Conservation (phyloP, 1,140 invertebrate species). For the Drosophila tsacasi region DNA sequence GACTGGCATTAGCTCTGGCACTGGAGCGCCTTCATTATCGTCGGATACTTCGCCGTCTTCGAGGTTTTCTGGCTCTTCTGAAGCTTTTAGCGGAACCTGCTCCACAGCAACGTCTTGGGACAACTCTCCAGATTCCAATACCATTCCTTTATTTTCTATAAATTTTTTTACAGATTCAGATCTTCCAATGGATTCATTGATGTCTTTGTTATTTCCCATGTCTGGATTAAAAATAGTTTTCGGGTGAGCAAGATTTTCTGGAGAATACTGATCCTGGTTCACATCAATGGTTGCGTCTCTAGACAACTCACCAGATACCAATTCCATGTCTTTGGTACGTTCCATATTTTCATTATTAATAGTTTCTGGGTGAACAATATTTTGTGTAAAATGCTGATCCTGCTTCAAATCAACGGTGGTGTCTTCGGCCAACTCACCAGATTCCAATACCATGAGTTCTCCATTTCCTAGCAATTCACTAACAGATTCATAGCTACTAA, state of each 20-base stretch:
- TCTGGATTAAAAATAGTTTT: no score
- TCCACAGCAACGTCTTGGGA: not conserved
- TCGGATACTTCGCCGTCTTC: constrained; percentile 57
- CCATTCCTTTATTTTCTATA: no score
- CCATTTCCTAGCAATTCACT: no score
- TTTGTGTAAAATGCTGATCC: no score
- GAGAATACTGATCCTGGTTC: not conserved
- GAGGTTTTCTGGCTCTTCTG: not conserved
- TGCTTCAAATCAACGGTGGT: not conserved
- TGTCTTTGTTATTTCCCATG: no score
- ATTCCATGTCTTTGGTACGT: no score
- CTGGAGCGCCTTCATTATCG: not conserved
- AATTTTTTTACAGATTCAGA: no score
- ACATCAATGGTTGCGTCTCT: not conserved
- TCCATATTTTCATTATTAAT: no score
- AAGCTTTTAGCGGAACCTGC: not conserved
- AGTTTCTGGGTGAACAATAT: no score
- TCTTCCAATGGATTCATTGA: no score
- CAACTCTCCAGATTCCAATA: constrained; percentile 11
- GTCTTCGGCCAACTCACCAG: not conserved
- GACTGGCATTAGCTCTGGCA: constrained; percentile 16
- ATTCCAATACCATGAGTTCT: not conserved
- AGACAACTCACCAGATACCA: constrained; percentile 6
- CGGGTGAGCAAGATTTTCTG: no score
- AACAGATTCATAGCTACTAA: no score